A percentile compares a stretch with the other conserved stretches of the same genome.
Evolutionary conservation across 2,888 invertebrate species (phyloP).

Genomic region (Loripinus fragilis): DNA sequence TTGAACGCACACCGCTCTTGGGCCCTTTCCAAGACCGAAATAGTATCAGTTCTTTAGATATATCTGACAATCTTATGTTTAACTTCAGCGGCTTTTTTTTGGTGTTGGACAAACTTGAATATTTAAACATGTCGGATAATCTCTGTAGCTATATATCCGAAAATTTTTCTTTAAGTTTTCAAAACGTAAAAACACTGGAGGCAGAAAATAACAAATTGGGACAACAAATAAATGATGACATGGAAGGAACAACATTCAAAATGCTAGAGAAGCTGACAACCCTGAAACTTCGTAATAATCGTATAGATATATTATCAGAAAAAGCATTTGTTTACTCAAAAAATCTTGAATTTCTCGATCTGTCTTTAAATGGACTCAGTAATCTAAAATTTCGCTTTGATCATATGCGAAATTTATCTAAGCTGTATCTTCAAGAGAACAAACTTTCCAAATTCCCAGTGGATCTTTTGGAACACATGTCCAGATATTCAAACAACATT

Average conservation of each 20-base stretch:
- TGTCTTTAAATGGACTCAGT: conserved; percentile 30
- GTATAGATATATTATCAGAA: conserved; percentile 1
- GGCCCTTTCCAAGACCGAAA: neutral
- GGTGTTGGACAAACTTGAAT: conserved; percentile 20
- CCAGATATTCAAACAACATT: neutral
- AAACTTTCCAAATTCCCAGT: neutral
- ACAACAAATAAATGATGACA: neutral
- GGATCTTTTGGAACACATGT: conserved; percentile 5
- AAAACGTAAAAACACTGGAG: conserved; percentile 23
- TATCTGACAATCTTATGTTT: neutral
- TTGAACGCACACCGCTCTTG: neutral
- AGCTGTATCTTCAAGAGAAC: conserved; percentile 32
- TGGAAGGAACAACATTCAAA: conserved; percentile 23
- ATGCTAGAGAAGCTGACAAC: conserved; percentile 15
- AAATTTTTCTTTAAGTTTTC: conserved; percentile 2
- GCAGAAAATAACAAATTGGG: conserved; percentile 38
- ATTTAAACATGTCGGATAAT: conserved; percentile 38
- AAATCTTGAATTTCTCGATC: too few species aligned
- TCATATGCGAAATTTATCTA: conserved; percentile 23
- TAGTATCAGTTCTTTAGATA: neutral
- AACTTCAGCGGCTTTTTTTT: conserved; percentile 20
- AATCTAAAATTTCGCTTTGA: neutral
- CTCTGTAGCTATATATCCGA: conserved; percentile 14
- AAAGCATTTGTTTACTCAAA: too few species aligned
- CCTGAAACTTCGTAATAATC: conserved; percentile 38